A percentile compares a stretch with the other conserved stretches of the same genome.
Evolutionary conservation across 2,888 invertebrate species (phyloP).

Genomic region (Acrocyrtus sp.): DNA sequence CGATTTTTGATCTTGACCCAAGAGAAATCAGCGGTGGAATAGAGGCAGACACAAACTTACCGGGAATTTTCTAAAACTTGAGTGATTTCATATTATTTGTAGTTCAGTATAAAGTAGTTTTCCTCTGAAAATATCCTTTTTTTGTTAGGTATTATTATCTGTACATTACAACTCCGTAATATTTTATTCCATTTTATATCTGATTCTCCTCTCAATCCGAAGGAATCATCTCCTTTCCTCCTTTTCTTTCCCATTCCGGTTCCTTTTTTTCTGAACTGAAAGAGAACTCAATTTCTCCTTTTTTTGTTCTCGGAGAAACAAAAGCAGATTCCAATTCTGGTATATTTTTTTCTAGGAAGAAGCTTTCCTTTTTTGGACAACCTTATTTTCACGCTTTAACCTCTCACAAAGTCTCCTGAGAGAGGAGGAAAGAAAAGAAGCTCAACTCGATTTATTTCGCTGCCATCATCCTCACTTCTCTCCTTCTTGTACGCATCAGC

Average conservation of each 20-base stretch:
- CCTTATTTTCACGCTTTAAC: constrained; percentile 63
- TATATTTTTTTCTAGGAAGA: constrained; percentile 37
- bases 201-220: constrained; percentile 12
- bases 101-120: background rate
- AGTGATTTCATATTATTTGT: background rate
- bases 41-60: too few species aligned
- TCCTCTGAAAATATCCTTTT: constrained; percentile 20
- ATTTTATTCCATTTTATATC: constrained; percentile 7
- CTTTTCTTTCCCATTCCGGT: too few species aligned
- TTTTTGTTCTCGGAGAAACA: constrained; percentile 18
- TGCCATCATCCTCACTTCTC: constrained; percentile 40
- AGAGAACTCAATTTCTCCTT: too few species aligned
- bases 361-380: constrained; percentile 58
- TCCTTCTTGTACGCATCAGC: background rate
- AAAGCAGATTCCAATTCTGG: constrained; percentile 54
- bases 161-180: constrained; percentile 11
- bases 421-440: constrained; percentile 42
- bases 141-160: constrained; percentile 19
- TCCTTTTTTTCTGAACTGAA: too few species aligned
- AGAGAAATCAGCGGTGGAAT: constrained; percentile 46
- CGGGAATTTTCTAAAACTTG: background rate
- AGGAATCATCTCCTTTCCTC: constrained; percentile 25
- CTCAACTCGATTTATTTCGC: constrained; percentile 62
- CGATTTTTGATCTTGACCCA: constrained; percentile 50
- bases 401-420: constrained; percentile 52